Conservation (phyloP, 2,797 vertebrate species). For the Dicrostonyx torquatus region DNA sequence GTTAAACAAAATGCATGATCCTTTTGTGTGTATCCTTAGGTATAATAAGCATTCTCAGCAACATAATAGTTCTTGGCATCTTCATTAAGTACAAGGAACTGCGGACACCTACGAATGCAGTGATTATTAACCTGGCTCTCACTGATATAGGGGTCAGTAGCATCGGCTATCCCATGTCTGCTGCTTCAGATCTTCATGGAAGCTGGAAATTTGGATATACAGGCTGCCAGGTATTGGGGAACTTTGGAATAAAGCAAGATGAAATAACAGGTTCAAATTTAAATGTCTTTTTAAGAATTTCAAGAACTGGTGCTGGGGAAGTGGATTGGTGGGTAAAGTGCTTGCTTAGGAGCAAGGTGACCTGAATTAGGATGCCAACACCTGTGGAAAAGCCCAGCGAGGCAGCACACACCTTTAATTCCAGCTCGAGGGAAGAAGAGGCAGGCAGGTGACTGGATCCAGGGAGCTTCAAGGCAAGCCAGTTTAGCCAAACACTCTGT, state of each 20-base stretch:
- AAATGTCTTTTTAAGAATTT: slow-evolving; percentile 36
- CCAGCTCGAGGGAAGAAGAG: not conserved
- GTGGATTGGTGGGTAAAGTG: not conserved
- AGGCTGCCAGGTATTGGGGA: slow-evolving; percentile 94
- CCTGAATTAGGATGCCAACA: not conserved
- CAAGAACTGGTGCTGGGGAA: not conserved
- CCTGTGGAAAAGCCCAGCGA: not conserved
- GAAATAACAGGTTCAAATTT: slow-evolving; percentile 14
- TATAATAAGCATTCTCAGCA: slow-evolving; percentile 94
- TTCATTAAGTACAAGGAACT: slow-evolving; percentile 96
- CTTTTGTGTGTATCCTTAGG: slow-evolving; percentile 86
- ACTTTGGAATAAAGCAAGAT: slow-evolving; percentile 39
- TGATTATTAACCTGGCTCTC: slow-evolving; percentile 97
- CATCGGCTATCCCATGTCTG: slow-evolving; percentile 98
- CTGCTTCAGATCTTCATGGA: slow-evolving; percentile 96
- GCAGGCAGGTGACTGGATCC: not conserved
- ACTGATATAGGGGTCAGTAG: slow-evolving; percentile 97
- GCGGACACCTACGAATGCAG: slow-evolving; percentile 95
- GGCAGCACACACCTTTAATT: not conserved
- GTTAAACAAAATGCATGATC: not conserved
- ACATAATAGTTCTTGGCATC: slow-evolving; percentile 95
- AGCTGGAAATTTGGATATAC: slow-evolving; percentile 96
- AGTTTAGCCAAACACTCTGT: not conserved
- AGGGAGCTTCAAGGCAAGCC: not conserved
- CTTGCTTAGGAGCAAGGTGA: not conserved